A percentile compares a stretch with the other conserved stretches of the same genome.
Evolutionary conservation across 2,113 vertebrate genomes (phyloP).

Genomic region (Micromys minutus): DNA sequence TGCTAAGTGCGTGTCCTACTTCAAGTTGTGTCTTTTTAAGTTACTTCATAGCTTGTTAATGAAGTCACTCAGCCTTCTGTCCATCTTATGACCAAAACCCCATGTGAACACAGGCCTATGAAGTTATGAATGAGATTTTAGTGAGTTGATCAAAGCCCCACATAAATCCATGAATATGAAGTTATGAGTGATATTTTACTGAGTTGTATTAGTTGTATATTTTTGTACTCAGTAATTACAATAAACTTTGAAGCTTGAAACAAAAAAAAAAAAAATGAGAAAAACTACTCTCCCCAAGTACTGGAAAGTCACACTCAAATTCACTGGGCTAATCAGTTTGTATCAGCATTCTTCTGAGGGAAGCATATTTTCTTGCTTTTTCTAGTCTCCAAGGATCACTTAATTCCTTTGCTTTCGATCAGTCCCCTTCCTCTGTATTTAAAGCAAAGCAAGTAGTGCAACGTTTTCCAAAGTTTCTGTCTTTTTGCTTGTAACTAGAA

Average conservation of each 20-base stretch:
- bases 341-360: background rate
- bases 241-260: slow-evolving; percentile 13
- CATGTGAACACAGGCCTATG: background rate
- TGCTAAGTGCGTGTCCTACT: background rate
- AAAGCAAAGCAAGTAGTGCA: background rate
- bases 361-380: background rate
- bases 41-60: background rate
- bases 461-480: background rate
- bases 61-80: background rate
- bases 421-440: background rate
- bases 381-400: background rate
- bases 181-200: too few relatives aligned
- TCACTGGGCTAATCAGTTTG: background rate
- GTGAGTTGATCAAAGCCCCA: too few relatives aligned
- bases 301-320: background rate
- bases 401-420: background rate
- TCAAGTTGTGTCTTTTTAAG: background rate
- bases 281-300: background rate
- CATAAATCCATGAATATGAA: too few relatives aligned
- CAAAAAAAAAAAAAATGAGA: background rate
- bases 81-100: background rate
- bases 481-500: background rate
- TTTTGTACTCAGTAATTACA: background rate
- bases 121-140: background rate
- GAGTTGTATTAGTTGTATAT: background rate